A percentile compares a stretch with the other conserved stretches of the same genome.
phyloP scores from a whole-genome alignment of 2,797 vertebrate genomes.

The Sebastes alutus region DNA sequence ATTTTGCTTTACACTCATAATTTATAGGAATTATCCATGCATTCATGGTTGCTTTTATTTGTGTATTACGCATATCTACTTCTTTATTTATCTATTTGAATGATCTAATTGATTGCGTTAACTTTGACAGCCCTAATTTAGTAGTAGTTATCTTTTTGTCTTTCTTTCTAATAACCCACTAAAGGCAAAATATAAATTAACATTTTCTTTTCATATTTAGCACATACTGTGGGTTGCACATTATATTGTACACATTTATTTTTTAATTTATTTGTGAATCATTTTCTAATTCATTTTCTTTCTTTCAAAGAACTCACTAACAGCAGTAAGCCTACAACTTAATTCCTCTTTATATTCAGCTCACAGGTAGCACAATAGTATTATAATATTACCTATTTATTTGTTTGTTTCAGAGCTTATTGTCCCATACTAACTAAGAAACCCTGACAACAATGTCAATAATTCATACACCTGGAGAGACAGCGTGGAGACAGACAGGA shows the following conservation, averaged over 20 bases:
- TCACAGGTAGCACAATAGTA: not conserved
- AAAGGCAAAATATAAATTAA: not conserved
- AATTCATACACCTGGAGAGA: not conserved
- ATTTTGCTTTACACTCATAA: too few species aligned
- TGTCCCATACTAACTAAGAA: not conserved
- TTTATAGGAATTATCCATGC: too few species aligned
- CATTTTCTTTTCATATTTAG: not conserved
- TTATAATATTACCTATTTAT: not conserved
- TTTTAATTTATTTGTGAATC: not conserved
- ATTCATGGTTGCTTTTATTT: too few species aligned
- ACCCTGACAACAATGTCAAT: not conserved
- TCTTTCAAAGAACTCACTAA: not conserved
- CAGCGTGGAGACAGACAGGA: not conserved
- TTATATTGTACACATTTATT: not conserved
- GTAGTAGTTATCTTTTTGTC: too few species aligned
- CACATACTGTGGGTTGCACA: not conserved
- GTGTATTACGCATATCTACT: rapidly evolving
- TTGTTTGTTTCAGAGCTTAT: not conserved
- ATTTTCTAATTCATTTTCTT: not conserved
- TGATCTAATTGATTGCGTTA: too few species aligned
- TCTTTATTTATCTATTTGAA: too few species aligned
- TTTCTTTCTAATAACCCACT: not conserved
- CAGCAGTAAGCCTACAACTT: too few species aligned
- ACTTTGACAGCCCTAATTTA: not conserved
- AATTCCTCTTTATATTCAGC: not conserved